Percentiles rank a stretch among this genome's conserved stretches.
Conservation (phyloP, 2,888 invertebrate genomes). For the Orchesella flavescens region DNA sequence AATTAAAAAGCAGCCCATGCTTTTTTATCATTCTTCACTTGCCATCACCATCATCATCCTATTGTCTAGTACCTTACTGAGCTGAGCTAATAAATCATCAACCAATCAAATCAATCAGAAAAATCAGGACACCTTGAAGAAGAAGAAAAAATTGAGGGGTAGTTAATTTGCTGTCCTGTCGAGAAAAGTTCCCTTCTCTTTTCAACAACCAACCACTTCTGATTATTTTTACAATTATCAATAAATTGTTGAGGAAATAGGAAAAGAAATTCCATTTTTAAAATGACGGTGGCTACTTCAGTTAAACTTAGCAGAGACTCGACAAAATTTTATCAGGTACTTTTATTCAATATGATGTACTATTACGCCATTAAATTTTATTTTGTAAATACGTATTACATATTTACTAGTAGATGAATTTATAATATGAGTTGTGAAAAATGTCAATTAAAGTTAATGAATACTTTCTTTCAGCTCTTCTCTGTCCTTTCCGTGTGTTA, state of each 20-base stretch:
- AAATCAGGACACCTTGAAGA: not conserved
- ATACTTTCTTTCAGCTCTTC: slow-evolving; percentile 53
- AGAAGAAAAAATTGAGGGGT: not conserved
- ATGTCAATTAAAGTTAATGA: not conserved
- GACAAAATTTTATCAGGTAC: slow-evolving; percentile 55
- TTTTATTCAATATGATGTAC: not conserved
- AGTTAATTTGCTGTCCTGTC: no score
- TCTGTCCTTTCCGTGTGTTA: slow-evolving; percentile 63
- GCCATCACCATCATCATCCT: not conserved
- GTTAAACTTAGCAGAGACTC: slow-evolving; percentile 39
- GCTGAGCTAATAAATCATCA: not conserved
- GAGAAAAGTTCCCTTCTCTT: slow-evolving; percentile 14
- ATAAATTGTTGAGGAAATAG: not conserved
- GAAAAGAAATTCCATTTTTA: not conserved
- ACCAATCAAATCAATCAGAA: not conserved
- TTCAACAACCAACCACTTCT: not conserved
- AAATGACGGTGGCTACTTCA: slow-evolving; percentile 40
- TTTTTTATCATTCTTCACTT: not conserved
- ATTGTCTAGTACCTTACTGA: not conserved
- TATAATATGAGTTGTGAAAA: not conserved
- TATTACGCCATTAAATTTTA: not conserved
- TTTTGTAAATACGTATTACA: not conserved
- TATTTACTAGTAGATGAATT: no score
- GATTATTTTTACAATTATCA: not conserved
- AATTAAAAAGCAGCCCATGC: not conserved